These are phyloP conservation scores for Callaeas wilsoni DNA, from an alignment of 2,113 vertebrate genomes.

Conservation along the genomic window DNA sequence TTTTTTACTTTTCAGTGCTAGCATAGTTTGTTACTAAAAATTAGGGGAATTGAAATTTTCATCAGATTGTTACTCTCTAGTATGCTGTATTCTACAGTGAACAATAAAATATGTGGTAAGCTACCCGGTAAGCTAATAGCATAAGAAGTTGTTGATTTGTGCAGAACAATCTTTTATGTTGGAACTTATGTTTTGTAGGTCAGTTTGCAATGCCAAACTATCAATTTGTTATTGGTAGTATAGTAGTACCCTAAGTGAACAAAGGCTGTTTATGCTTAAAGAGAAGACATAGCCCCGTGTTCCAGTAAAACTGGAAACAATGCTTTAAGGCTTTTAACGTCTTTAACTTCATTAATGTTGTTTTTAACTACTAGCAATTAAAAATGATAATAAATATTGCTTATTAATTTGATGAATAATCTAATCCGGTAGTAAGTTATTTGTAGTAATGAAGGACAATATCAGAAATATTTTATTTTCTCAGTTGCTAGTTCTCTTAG, in stretches of 20 bases:
- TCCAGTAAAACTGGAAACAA: neutral
- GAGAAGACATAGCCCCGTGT: neutral
- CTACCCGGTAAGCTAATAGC: neutral
- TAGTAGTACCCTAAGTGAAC: neutral
- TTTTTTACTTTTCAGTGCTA: neutral
- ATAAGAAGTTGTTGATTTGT: neutral
- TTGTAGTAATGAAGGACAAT: neutral
- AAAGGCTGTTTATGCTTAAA: neutral
- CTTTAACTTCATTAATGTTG: neutral
- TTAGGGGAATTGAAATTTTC: neutral
- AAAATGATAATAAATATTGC: neutral
- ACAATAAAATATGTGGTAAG: neutral
- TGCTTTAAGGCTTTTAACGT: neutral
- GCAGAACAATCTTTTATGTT: neutral
- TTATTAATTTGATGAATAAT: neutral
- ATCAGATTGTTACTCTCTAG: neutral
- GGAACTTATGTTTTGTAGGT: neutral
- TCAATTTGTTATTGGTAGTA: neutral
- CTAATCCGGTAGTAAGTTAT: neutral
- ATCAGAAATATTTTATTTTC: neutral
- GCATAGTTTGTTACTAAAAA: neutral
- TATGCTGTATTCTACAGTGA: neutral
- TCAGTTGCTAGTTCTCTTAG: neutral
- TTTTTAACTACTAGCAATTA: neutral
- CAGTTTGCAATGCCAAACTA: neutral